Evolutionary conservation across 2,888 invertebrate genomes (phyloP).

Genomic region (Rhingia campestris): DNA sequence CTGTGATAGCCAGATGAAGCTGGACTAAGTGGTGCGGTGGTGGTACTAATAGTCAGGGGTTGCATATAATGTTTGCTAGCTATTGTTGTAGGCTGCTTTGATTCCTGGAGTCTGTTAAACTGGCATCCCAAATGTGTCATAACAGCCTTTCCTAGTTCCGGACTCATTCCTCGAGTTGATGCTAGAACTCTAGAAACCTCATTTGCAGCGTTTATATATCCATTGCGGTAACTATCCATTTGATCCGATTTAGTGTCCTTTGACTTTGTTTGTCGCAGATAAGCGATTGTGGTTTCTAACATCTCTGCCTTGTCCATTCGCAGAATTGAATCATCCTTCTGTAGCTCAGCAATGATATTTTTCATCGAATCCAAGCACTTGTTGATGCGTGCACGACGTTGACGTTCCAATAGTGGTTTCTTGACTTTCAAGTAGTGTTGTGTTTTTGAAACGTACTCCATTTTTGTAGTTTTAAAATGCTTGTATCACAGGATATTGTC

Average conservation of each 20-base stretch:
- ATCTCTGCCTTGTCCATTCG: slow-evolving; percentile 95
- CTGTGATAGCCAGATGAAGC: slow-evolving; percentile 82
- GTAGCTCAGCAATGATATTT: slow-evolving; percentile 90
- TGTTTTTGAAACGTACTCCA: slow-evolving; percentile 86
- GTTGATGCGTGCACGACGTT: slow-evolving; percentile 93
- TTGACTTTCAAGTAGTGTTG: slow-evolving; percentile 96
- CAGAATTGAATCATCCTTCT: slow-evolving; percentile 93
- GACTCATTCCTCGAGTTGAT: slow-evolving; percentile 92
- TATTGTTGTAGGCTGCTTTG: slow-evolving; percentile 72
- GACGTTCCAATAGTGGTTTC: slow-evolving; percentile 95
- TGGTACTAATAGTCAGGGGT: slow-evolving; percentile 75
- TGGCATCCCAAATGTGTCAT: slow-evolving; percentile 94
- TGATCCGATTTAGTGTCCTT: slow-evolving; percentile 83
- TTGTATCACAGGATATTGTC: slow-evolving; percentile 7
- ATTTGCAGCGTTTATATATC: slow-evolving; percentile 93
- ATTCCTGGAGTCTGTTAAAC: slow-evolving; percentile 84
- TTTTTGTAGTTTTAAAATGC: slow-evolving; percentile 13
- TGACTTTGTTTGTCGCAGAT: slow-evolving; percentile 76
- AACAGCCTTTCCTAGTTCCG: slow-evolving; percentile 91
- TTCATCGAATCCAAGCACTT: slow-evolving; percentile 94
- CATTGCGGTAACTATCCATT: slow-evolving; percentile 90
- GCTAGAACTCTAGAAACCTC: slow-evolving; percentile 94
- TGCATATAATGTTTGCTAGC: slow-evolving; percentile 26
- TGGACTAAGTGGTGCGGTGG: slow-evolving; percentile 78
- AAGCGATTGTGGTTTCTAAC: slow-evolving; percentile 91